These are phyloP conservation scores for Megalurothrips usitatus DNA, from an alignment of 2,888 invertebrate genomes.

Conservation along the genomic window DNA sequence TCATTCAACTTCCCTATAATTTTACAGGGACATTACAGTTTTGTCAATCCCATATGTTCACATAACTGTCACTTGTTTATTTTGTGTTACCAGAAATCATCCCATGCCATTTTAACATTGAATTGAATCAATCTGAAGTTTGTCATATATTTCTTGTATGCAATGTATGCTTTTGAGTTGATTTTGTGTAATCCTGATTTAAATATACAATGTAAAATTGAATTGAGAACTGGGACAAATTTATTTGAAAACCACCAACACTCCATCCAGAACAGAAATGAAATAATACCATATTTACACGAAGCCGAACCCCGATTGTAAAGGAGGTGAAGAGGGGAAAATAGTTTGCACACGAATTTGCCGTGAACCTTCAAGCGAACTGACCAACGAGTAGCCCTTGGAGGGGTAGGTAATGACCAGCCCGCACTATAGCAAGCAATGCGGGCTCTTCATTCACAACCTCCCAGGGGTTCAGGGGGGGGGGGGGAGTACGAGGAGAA, in stretches of 20 bases:
- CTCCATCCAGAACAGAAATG: neutral
- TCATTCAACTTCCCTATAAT: neutral
- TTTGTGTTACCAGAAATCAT: neutral
- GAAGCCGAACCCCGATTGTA: neutral
- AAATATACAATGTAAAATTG: neutral
- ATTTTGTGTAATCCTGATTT: neutral
- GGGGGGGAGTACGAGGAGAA: too few relatives aligned
- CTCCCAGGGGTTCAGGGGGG: too few relatives aligned
- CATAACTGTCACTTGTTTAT: neutral
- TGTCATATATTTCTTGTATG: neutral
- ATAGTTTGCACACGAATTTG: neutral
- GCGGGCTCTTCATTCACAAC: too few relatives aligned
- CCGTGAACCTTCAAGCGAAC: neutral
- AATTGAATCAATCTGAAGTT: conserved; percentile 14
- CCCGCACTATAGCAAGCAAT: too few relatives aligned
- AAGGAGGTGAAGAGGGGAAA: neutral
- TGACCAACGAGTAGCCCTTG: too few relatives aligned
- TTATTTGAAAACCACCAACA: neutral
- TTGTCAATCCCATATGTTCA: neutral
- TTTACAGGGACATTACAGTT: neutral
- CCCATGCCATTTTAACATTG: neutral
- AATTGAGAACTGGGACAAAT: neutral
- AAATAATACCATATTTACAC: neutral
- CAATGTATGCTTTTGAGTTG: neutral
- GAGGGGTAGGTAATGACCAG: too few relatives aligned